Conservation (phyloP, 2,888 invertebrate species). For the Synergus laeviventris region DNA sequence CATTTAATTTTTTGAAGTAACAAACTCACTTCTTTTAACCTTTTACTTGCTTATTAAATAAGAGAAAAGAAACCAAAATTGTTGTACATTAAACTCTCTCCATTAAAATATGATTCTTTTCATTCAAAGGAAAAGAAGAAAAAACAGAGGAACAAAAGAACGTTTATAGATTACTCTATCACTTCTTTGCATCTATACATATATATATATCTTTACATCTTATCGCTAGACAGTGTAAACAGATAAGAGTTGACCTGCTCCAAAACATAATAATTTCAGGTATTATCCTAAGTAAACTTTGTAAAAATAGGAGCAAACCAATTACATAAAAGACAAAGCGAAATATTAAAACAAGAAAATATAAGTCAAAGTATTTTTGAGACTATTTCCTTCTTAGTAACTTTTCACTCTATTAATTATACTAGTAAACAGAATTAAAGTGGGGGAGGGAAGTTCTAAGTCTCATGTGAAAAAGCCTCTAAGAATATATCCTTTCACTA, state of each 20-base stretch:
- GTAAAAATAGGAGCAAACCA: neutral
- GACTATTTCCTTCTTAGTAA: neutral
- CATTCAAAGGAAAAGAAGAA: neutral
- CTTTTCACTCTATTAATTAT: neutral
- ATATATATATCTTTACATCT: neutral
- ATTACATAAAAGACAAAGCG: neutral
- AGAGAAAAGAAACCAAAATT: neutral
- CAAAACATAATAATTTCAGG: neutral
- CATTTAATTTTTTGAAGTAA: too few species aligned
- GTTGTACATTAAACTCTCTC: neutral
- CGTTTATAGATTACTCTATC: neutral
- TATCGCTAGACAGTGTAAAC: neutral
- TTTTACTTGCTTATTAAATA: neutral
- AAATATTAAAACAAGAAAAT: neutral
- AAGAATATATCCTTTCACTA: conserved; percentile 28
- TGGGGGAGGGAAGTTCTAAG: neutral
- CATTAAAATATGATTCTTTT: neutral
- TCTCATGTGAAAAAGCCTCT: conserved; percentile 4
- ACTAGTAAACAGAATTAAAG: neutral
- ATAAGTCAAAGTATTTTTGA: neutral
- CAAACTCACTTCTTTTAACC: too few species aligned
- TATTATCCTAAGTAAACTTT: neutral
- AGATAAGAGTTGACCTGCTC: conserved; percentile 21
- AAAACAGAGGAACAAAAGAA: neutral
- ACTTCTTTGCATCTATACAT: neutral